Conservation (phyloP, 2,888 invertebrate genomes). For the Polylopha cassiicola region DNA sequence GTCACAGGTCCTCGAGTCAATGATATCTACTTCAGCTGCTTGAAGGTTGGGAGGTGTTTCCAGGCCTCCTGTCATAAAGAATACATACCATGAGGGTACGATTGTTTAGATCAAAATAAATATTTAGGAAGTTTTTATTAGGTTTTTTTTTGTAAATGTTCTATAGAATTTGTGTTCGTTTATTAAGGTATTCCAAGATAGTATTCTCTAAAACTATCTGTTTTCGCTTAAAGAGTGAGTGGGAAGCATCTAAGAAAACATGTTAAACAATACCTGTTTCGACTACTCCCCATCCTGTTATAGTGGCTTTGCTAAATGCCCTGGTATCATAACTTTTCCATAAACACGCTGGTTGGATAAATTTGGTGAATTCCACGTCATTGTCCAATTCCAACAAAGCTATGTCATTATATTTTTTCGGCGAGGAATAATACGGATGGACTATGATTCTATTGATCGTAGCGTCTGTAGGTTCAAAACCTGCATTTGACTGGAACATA, state of each 20-base stretch:
- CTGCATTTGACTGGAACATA: conserved; percentile 3
- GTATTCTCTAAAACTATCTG: no score
- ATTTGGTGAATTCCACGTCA: conserved; percentile 23
- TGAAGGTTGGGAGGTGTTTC: conserved; percentile 27
- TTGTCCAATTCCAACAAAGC: conserved; percentile 31
- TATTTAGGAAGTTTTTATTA: no score
- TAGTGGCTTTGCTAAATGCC: conserved; percentile 19
- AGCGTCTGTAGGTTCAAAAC: conserved; percentile 24
- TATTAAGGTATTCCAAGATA: no score
- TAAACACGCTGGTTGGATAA: conserved; percentile 33
- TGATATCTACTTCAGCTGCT: conserved; percentile 31
- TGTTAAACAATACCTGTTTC: conserved; percentile 29
- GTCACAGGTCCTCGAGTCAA: conserved; percentile 28
- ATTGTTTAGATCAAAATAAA: no score
- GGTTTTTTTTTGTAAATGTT: no score
- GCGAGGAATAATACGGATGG: conserved; percentile 31
- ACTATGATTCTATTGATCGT: conserved; percentile 29
- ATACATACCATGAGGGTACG: not conserved
- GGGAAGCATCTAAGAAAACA: no score
- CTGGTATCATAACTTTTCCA: conserved; percentile 25
- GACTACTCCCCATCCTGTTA: conserved; percentile 37
- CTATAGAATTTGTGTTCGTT: no score
- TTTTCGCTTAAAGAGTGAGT: no score
- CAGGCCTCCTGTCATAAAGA: conserved; percentile 8
- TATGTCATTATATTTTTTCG: conserved; percentile 36